phyloP scores from a whole-genome alignment of 2,888 invertebrate genomes.

The Fragum whitleyi region DNA sequence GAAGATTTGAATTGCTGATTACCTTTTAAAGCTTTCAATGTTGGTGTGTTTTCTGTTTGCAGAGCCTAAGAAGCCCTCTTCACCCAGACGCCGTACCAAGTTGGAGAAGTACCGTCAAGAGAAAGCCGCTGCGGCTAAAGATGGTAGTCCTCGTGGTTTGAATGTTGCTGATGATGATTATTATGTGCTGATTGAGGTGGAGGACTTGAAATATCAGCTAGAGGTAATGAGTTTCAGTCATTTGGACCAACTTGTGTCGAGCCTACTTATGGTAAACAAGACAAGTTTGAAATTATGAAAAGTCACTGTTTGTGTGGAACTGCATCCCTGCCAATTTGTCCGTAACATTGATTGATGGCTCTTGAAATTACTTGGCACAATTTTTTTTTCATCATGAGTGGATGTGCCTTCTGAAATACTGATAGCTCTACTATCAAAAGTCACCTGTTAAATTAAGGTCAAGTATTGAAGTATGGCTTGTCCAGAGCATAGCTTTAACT shows the following conservation, averaged over 20 bases:
- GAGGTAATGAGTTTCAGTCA: conserved; percentile 72
- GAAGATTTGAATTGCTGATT: not conserved
- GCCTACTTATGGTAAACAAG: not conserved
- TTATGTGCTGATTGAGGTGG: conserved; percentile 82
- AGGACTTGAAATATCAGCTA: conserved; percentile 83
- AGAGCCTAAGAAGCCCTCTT: conserved; percentile 72
- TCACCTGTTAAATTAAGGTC: no score
- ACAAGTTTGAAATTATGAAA: not conserved
- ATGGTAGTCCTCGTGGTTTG: conserved; percentile 70
- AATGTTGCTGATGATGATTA: conserved; percentile 80
- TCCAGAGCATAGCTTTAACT: no score
- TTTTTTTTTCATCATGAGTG: no score
- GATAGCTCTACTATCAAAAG: no score
- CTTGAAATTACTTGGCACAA: no score
- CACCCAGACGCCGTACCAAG: conserved; percentile 74
- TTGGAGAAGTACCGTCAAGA: conserved; percentile 81
- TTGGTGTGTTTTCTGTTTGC: not conserved
- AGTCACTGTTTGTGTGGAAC: not conserved
- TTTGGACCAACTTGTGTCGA: not conserved
- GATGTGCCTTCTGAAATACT: no score
- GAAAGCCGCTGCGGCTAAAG: conserved; percentile 70
- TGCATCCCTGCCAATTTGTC: no score
- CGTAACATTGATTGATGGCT: no score
- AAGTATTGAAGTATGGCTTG: no score
- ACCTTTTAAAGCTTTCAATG: not conserved